Evolutionary conservation across 1,140 invertebrate genomes (phyloP), one percentile per base, ranked within the genome.

Genomic region (Psilanteris sp.): DNA sequence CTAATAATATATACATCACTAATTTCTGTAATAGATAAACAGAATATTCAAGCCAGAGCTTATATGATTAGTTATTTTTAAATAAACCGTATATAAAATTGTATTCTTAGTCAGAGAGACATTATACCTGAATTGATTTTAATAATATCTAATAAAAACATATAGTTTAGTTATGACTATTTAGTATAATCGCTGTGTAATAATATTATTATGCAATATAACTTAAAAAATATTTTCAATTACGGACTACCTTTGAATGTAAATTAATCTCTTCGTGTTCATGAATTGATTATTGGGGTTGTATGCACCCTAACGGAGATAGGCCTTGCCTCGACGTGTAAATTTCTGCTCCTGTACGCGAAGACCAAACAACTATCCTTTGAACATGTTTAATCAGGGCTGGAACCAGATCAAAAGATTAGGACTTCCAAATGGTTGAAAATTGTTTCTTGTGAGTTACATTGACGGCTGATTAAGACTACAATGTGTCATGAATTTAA

Each of bases 381-480:
- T 70, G 66, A 70, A 61, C 52, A 61, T 52, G 66, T 61, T 59
- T 59, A 70, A 70, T 70, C 66, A 52, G 20, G 44, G 11, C 18
- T 52, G 9, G 13, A 43, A 22, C 7, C 43, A 70, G 46, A 52
- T 70, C 36, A 61, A 70, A 70, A 70, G 54, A 70, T 70, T 70
- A 70, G 20, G 36, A 44, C 20, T 52, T 61, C 22, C 44, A 36
- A 61, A 59, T 70, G 34, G 52, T 43, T 41, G 44, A 59, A 70
- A 70, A 44, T 70, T 61, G 54, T 52, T 70, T 52, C 66, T 61
- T 61, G 37, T 20, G 36, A 61, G 10, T 71, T 71, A 61, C 46
- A 61, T 29, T 52, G 43, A 18, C 52, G 34, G 43, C 36, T 70
- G 54, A 70, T 70, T 57, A 59, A 32, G 10, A 16, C 24, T 9